These are phyloP conservation scores for Rhaphigaster nebulosa DNA, from an alignment of 2,888 invertebrate genomes.

Conservation along the genomic window DNA sequence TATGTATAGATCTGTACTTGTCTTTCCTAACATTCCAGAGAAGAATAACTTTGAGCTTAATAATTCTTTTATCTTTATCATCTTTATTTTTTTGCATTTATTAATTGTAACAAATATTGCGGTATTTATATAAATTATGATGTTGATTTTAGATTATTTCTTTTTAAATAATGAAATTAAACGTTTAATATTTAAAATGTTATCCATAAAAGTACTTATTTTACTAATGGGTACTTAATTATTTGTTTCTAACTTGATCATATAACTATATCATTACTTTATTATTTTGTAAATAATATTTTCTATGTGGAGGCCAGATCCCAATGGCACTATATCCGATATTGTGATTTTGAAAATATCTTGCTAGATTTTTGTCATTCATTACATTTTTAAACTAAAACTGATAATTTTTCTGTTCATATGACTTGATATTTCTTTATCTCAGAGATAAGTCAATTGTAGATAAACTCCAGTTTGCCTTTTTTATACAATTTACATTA, in stretches of 20 bases:
- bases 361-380: not conserved
- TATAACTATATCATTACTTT: not conserved
- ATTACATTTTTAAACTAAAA: not conserved
- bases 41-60: not conserved
- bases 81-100: not conserved
- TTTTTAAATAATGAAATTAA: not conserved
- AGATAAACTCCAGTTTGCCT: too few relatives aligned
- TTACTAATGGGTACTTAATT: not conserved
- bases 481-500: too few relatives aligned
- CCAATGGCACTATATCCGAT: not conserved
- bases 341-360: not conserved
- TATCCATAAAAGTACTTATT: not conserved
- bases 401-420: not conserved
- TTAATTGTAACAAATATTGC: not conserved
- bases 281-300: not conserved
- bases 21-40: not conserved
- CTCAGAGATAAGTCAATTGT: too few relatives aligned
- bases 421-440: not conserved
- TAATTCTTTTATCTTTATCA: not conserved
- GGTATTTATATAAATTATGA: not conserved
- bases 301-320: not conserved
- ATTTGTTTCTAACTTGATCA: not conserved
- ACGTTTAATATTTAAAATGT: not conserved
- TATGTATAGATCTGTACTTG: not conserved
- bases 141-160: not conserved